phyloP scores from a whole-genome alignment of 2,888 invertebrate genomes.

The Noctua comes region DNA sequence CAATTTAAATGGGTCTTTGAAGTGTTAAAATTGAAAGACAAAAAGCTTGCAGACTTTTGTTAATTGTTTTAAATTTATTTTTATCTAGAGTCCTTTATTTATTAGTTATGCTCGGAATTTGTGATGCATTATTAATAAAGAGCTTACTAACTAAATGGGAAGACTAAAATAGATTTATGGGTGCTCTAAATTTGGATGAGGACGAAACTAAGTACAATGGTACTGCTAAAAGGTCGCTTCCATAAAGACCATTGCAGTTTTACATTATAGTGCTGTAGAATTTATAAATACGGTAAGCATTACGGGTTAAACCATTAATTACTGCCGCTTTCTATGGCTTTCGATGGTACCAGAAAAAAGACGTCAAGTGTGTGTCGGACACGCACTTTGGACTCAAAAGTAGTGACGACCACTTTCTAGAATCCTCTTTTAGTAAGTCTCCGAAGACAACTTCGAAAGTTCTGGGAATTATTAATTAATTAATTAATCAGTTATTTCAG shows the following conservation, averaged over 20 bases:
- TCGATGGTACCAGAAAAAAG: slow-evolving; percentile 13
- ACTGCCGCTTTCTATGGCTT: slow-evolving; percentile 38
- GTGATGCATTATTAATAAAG: slow-evolving; percentile 56
- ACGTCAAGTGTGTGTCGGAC: slow-evolving; percentile 1
- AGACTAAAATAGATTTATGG: slow-evolving; percentile 55
- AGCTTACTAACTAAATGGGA: slow-evolving; percentile 19
- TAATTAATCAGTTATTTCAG: no score
- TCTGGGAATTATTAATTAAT: no score
- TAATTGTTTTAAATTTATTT: slow-evolving; percentile 53
- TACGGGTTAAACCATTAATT: slow-evolving; percentile 49
- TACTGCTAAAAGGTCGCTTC: slow-evolving; percentile 25
- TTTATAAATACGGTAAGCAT: slow-evolving; percentile 25
- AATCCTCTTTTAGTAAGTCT: neutral
- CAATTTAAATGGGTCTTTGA: slow-evolving; percentile 52
- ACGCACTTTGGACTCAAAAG: neutral
- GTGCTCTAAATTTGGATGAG: slow-evolving; percentile 27
- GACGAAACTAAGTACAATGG: slow-evolving; percentile 25
- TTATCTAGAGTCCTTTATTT: slow-evolving; percentile 47
- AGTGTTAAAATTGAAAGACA: slow-evolving; percentile 55
- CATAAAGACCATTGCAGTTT: slow-evolving; percentile 33
- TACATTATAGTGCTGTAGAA: slow-evolving; percentile 27
- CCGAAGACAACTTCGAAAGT: neutral
- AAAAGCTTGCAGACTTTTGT: slow-evolving; percentile 45
- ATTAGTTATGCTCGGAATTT: slow-evolving; percentile 49
- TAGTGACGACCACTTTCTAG: neutral